Conservation (phyloP, 2,113 vertebrate genomes). For the Elgaria multicarinata region DNA sequence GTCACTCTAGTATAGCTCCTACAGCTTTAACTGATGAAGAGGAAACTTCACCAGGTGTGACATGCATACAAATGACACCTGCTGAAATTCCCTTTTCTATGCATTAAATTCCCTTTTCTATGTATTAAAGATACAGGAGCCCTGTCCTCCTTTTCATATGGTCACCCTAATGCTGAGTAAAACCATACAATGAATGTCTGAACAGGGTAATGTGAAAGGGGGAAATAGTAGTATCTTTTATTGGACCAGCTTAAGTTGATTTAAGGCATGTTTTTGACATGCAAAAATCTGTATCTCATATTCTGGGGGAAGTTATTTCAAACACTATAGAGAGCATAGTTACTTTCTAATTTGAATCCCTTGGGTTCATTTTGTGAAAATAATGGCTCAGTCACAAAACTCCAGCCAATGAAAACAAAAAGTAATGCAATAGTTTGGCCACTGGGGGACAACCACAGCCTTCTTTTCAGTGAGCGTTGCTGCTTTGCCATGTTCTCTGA, state of each 20-base stretch:
- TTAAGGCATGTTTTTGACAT: neutral
- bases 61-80: too few species aligned
- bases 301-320: neutral
- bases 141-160: too few species aligned
- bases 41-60: too few species aligned
- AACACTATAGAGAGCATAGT: neutral
- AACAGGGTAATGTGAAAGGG: too few species aligned
- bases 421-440: neutral
- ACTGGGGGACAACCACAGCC: slow-evolving; percentile 18
- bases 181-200: too few species aligned
- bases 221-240: neutral
- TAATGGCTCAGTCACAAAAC: too few species aligned
- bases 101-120: too few species aligned
- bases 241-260: neutral
- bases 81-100: too few species aligned
- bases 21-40: too few species aligned
- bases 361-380: neutral
- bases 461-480: neutral
- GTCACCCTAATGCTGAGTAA: too few species aligned
- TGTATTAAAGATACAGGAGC: too few species aligned
- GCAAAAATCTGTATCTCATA: neutral
- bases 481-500: neutral
- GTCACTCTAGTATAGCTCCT: too few species aligned
- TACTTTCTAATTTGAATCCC: neutral
- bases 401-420: neutral